These are phyloP conservation scores for Acropora tenuis DNA, from an alignment of 64 coral and sea anemone genomes.

Conservation along the genomic window DNA sequence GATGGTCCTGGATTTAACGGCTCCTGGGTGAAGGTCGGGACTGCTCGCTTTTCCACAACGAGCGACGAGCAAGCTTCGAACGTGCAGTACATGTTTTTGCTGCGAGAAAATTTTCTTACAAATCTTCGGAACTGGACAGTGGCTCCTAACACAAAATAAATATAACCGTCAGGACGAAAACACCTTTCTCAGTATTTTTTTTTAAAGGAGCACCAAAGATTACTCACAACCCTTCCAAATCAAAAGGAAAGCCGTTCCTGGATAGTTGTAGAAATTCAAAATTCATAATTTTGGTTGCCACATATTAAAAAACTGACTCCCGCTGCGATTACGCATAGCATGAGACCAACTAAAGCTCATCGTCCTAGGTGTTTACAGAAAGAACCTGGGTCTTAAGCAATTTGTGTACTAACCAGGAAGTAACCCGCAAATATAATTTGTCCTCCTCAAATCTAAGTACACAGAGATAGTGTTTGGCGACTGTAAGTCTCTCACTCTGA, in stretches of 20 bases:
- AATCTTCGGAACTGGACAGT: slow-evolving; percentile 70
- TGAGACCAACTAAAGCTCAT: background rate
- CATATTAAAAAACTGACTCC: too few relatives aligned
- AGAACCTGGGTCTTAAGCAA: too few relatives aligned
- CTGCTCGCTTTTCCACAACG: slow-evolving; percentile 9
- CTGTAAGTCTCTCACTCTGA: slow-evolving; percentile 66
- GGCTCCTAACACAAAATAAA: slow-evolving; percentile 44
- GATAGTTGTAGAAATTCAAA: too few relatives aligned
- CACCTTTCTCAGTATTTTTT: too few relatives aligned
- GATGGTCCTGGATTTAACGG: background rate
- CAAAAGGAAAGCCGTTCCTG: too few relatives aligned
- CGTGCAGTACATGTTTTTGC: slow-evolving; percentile 72
- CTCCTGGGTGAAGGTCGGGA: background rate
- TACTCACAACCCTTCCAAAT: too few relatives aligned
- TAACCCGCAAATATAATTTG: slow-evolving; percentile 67
- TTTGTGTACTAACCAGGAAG: slow-evolving; percentile 63
- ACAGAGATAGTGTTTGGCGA: slow-evolving; percentile 77
- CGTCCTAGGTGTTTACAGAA: background rate
- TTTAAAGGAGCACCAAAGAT: too few relatives aligned
- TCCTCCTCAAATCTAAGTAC: slow-evolving; percentile 77
- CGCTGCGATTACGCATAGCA: background rate
- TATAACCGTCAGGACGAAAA: background rate
- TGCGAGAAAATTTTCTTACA: slow-evolving; percentile 68
- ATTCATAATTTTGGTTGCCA: too few relatives aligned
- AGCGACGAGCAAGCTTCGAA: slow-evolving; percentile 89